These are phyloP conservation scores for Dicrurus megarhynchus DNA, from an alignment of 2,113 vertebrate genomes.

Conservation along the genomic window DNA sequence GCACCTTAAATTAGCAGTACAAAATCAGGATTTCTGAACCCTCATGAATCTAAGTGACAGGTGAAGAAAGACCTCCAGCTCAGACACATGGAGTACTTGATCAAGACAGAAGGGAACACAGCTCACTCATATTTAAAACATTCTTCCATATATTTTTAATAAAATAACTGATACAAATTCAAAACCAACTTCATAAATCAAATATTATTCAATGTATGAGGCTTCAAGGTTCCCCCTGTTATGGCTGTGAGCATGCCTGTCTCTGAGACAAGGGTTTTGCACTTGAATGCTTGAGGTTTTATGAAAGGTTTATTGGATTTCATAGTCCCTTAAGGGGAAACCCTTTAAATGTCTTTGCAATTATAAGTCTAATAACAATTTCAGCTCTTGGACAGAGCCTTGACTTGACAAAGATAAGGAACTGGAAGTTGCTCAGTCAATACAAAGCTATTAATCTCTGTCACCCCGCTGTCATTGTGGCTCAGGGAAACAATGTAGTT, in stretches of 20 bases:
- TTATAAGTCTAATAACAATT: conserved; percentile 98
- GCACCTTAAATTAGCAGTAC: conserved; percentile 45
- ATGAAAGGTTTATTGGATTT: conserved; percentile 99
- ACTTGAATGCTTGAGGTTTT: conserved; percentile 78
- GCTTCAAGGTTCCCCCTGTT: conserved; percentile 76
- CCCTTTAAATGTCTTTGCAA: conserved; percentile 99
- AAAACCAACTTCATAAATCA: conserved; percentile 88
- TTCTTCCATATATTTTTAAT: conserved; percentile 88
- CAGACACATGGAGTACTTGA: conserved; percentile 9
- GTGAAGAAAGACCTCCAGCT: conserved; percentile 29
- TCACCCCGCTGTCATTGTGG: conserved; percentile 86
- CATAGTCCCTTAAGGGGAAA: conserved; percentile 92
- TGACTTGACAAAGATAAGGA: conserved; percentile 96
- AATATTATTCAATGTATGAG: conserved; percentile 78
- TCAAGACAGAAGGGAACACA: conserved; percentile 57
- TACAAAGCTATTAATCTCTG: conserved; percentile 99
- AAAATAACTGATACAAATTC: conserved; percentile 88
- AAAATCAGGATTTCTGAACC: not conserved
- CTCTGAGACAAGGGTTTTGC: conserved; percentile 67
- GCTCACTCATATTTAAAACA: conserved; percentile 80
- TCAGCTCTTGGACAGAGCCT: conserved; percentile 85
- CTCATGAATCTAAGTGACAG: conserved; percentile 36
- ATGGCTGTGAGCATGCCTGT: conserved; percentile 63
- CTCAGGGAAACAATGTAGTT: conserved; percentile 83
- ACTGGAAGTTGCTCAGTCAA: conserved; percentile 96